These are phyloP conservation scores for Reinhardtius hippoglossoides DNA, from an alignment of 2,113 vertebrate genomes.

Conservation along the genomic window DNA sequence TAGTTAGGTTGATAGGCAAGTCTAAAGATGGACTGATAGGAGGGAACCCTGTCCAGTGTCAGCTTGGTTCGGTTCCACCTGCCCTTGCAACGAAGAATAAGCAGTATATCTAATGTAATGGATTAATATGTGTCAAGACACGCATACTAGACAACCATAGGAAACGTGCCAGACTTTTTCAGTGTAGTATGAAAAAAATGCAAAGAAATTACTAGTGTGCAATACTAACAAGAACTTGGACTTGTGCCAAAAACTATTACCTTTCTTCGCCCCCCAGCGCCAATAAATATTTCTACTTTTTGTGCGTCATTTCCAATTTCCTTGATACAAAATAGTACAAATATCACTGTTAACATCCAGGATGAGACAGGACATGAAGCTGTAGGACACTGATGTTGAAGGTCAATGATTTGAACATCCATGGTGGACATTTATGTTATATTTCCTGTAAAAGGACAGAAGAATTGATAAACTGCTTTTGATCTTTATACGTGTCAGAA, in stretches of 20 bases:
- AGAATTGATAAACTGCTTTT: too few relatives aligned
- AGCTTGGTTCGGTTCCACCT: too few relatives aligned
- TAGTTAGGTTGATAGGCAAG: too few relatives aligned
- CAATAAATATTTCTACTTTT: slow-evolving; percentile 16
- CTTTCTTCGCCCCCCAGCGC: not conserved
- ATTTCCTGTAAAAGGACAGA: not conserved
- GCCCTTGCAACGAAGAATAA: not conserved
- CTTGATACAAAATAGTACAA: not conserved
- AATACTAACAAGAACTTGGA: not conserved
- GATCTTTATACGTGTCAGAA: not conserved
- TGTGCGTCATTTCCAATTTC: not conserved
- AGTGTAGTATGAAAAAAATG: not conserved
- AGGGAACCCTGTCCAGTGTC: too few relatives aligned
- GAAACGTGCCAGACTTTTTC: not conserved
- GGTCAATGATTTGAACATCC: not conserved
- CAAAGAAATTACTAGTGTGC: not conserved
- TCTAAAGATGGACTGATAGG: too few relatives aligned
- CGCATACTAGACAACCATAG: not conserved
- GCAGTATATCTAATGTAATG: not conserved
- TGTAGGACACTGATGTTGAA: not conserved
- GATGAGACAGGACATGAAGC: fast-evolving
- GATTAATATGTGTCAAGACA: not conserved
- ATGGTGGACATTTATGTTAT: not conserved
- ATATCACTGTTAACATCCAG: not conserved
- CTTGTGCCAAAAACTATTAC: not conserved